A percentile compares a stretch with the other conserved stretches of the same genome.
Evolutionary conservation across 2,888 invertebrate species (phyloP).

Genomic region (Drosophila kuntzei): DNA sequence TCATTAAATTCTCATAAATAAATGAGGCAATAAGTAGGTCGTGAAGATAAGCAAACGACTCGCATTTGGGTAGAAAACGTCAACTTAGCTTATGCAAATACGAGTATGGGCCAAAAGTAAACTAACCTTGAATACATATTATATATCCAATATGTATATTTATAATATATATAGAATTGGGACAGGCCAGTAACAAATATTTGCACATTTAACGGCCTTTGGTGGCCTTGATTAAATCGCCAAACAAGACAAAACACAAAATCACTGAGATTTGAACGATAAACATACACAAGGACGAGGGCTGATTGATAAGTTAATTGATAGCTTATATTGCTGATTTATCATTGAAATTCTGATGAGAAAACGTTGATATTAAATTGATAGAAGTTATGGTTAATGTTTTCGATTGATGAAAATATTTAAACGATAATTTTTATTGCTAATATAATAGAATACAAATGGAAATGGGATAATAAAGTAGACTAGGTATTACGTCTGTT

Average conservation of each 20-base stretch:
- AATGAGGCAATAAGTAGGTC: slow-evolving; percentile 62
- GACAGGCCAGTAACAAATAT: slow-evolving; percentile 53
- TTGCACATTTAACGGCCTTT: slow-evolving; percentile 61
- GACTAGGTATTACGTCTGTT: too few relatives aligned
- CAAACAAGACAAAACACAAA: slow-evolving; percentile 50
- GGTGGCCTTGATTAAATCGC: slow-evolving; percentile 67
- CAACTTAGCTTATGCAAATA: slow-evolving; percentile 58
- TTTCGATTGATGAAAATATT: too few relatives aligned
- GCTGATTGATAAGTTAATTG: background rate
- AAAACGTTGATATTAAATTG: background rate
- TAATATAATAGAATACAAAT: too few relatives aligned
- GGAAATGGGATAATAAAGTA: too few relatives aligned
- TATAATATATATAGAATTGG: slow-evolving; percentile 19
- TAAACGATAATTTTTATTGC: too few relatives aligned
- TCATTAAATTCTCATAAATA: slow-evolving; percentile 63
- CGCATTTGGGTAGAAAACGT: slow-evolving; percentile 24
- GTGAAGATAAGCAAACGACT: slow-evolving; percentile 28
- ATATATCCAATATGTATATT: slow-evolving; percentile 23
- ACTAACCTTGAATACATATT: slow-evolving; percentile 41
- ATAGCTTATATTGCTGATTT: background rate
- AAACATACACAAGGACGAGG: slow-evolving; percentile 28
- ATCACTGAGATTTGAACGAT: slow-evolving; percentile 47
- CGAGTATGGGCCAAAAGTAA: slow-evolving; percentile 10
- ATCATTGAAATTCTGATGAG: background rate
- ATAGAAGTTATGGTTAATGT: background rate